Evolutionary conservation across 2,797 vertebrate genomes (phyloP), one percentile per base, ranked within the genome.

Genomic region (Syndactyla subalaris): DNA sequence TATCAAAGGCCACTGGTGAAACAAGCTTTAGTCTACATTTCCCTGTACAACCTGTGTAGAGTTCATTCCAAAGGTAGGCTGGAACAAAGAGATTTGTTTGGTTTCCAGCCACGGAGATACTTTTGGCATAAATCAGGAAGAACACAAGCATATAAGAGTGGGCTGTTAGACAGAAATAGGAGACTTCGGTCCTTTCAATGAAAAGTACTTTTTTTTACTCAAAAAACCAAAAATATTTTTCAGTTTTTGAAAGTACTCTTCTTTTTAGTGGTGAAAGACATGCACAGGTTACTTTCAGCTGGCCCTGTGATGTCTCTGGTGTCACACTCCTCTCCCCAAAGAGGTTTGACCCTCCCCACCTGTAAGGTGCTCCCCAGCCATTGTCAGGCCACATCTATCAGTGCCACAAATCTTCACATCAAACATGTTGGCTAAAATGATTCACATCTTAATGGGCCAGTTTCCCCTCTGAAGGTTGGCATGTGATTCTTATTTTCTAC

Each of bases 401-500:
- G 54, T 74, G 83, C 77, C 71, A 52, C 89, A 94, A 83, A 95
- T 86, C 83, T 77, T 73, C 85, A 46, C 10, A 51, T 82, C 81
- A 73, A 90, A 82, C 84, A 76, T 48, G 55, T 59, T 85, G 38
- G 48, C 55, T 81, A 83, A 92, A 91, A 84, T 26, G 18, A 51
- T 76, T 83, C 0, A 0, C 38, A 30, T 67, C 95, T 89, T 77
- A 93, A 85, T 6, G 3, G 54, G 4, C 67, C 57, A 34, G 30
- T 92, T 93, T 82, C 57, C 57, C 29, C 80, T 95, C 58, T 82
- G 84, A 89, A 93, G 26, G 27, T 29, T 80, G 85, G 52, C 88
- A 83, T 92, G 72, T 93, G 95, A 96, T 92, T 93, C 65, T 80
- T 80, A 79, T 96, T 95, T 96, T 88, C 71, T 89, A 3, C 1